Percentiles rank a stretch among this genome's conserved stretches.
These are phyloP conservation scores for Epistrophe eligans DNA, from an alignment of 2,888 invertebrate species.

Conservation along the genomic window DNA sequence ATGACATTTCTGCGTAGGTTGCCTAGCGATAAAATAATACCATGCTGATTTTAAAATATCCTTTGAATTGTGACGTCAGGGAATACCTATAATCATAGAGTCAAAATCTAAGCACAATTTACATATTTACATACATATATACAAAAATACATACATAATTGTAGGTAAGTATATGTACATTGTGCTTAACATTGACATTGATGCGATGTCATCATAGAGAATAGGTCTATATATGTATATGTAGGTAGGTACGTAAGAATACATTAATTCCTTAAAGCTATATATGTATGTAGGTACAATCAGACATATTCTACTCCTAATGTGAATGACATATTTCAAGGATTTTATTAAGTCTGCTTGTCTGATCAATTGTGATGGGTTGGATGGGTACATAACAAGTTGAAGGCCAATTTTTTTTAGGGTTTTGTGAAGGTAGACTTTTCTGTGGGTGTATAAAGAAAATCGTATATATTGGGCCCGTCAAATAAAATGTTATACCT, in stretches of 20 bases:
- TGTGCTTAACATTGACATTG: constrained; percentile 5
- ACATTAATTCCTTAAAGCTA: too few relatives aligned
- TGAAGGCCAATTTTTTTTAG: neutral
- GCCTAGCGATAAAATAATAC: too few relatives aligned
- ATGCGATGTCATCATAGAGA: neutral
- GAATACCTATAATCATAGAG: neutral
- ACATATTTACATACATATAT: neutral
- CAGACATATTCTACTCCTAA: too few relatives aligned
- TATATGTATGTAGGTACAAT: too few relatives aligned
- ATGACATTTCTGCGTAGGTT: too few relatives aligned
- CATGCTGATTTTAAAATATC: neutral
- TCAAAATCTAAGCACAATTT: neutral
- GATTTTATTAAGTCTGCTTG: constrained; percentile 43
- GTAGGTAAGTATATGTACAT: neutral
- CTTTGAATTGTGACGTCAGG: constrained; percentile 15
- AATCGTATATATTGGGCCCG: too few relatives aligned
- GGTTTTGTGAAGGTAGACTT: too few relatives aligned
- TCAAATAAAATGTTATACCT: too few relatives aligned
- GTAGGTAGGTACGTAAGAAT: too few relatives aligned
- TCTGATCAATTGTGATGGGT: constrained; percentile 19
- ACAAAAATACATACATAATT: neutral
- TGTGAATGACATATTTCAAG: constrained; percentile 67
- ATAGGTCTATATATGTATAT: too few relatives aligned
- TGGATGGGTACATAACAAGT: neutral
- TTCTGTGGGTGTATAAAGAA: too few relatives aligned